Evolutionary conservation across 2,797 vertebrate species (phyloP).

Genomic region (Bradypodion pumilum): DNA sequence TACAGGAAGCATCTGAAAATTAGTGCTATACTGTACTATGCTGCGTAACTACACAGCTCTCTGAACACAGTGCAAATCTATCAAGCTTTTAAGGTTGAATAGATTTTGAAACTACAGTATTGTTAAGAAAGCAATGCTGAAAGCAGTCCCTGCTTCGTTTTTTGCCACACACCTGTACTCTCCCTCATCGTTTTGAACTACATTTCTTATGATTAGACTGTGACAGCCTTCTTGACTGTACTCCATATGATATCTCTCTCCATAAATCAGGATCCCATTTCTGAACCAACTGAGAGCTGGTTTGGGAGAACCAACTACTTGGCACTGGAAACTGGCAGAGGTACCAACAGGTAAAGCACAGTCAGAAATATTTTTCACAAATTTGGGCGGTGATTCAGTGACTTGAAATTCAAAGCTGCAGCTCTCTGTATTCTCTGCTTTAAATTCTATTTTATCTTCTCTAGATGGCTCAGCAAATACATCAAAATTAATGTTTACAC

Average conservation of each 20-base stretch:
- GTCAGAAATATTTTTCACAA: slow-evolving; percentile 85
- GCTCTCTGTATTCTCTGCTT: slow-evolving; percentile 80
- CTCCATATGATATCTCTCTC: slow-evolving; percentile 83
- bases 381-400: slow-evolving; percentile 87
- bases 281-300: slow-evolving; percentile 89
- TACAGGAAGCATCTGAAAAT: slow-evolving; percentile 60
- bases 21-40: slow-evolving; percentile 51
- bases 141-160: slow-evolving; percentile 84
- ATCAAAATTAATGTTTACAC: slow-evolving; percentile 84
- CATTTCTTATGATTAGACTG: slow-evolving; percentile 88
- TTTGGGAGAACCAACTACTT: slow-evolving; percentile 86
- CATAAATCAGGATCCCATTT: slow-evolving; percentile 81
- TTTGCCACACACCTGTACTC: slow-evolving; percentile 90
- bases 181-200: slow-evolving; percentile 83
- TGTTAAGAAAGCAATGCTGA: slow-evolving; percentile 84
- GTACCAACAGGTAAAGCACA: slow-evolving; percentile 84
- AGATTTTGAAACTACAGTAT: slow-evolving; percentile 13
- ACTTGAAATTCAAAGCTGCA: slow-evolving; percentile 94
- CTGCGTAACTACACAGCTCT: slow-evolving; percentile 33
- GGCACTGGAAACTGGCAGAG: slow-evolving; percentile 89
- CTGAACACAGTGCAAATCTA: slow-evolving; percentile 30
- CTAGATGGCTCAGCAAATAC: slow-evolving; percentile 85
- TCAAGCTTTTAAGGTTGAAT: slow-evolving; percentile 31
- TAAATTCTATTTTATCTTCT: slow-evolving; percentile 86
- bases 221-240: slow-evolving; percentile 87